Percentiles rank a stretch among this genome's conserved stretches.
Evolutionary conservation across 2,888 invertebrate genomes (phyloP).

Genomic region (Drosophila dives): DNA sequence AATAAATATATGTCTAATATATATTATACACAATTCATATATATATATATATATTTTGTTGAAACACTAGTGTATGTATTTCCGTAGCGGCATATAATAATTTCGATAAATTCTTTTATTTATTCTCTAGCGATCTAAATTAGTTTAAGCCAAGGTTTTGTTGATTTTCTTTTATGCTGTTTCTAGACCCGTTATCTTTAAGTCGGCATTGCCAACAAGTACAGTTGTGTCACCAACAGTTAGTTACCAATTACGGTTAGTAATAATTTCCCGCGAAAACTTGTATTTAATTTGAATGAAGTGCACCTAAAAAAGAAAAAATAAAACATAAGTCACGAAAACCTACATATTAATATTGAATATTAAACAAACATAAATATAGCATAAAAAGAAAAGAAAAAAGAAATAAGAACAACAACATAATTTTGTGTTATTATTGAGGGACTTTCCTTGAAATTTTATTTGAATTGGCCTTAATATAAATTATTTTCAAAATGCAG

Average conservation of each 20-base stretch:
- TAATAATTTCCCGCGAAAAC: slow-evolving; percentile 35
- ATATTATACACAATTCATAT: slow-evolving; percentile 1
- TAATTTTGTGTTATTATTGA: slow-evolving; percentile 68
- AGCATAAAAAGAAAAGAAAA: slow-evolving; percentile 49
- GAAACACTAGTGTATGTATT: slow-evolving; percentile 13
- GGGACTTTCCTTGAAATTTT: slow-evolving; percentile 17
- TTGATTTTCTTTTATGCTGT: slow-evolving; percentile 40
- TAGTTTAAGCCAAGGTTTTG: slow-evolving; percentile 42
- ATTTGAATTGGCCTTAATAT: background rate
- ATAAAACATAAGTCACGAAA: slow-evolving; percentile 19
- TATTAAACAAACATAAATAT: slow-evolving; percentile 55
- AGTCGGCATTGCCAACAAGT: slow-evolving; percentile 33
- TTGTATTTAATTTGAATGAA: slow-evolving; percentile 59
- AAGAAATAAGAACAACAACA: slow-evolving; percentile 51
- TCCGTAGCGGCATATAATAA: slow-evolving; percentile 15
- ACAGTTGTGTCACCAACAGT: slow-evolving; percentile 35
- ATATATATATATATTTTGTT: slow-evolving; percentile 1
- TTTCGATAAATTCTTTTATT: slow-evolving; percentile 49
- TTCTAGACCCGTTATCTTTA: slow-evolving; percentile 26
- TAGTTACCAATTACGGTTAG: slow-evolving; percentile 40
- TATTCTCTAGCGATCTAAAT: slow-evolving; percentile 68
- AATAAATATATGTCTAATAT: slow-evolving; percentile 23
- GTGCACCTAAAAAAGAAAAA: slow-evolving; percentile 40
- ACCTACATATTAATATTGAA: slow-evolving; percentile 37
- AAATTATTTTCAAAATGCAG: background rate